These are phyloP conservation scores for Clavelina lepadiformis DNA, from an alignment of 23 tunicate species.

Conservation along the genomic window DNA sequence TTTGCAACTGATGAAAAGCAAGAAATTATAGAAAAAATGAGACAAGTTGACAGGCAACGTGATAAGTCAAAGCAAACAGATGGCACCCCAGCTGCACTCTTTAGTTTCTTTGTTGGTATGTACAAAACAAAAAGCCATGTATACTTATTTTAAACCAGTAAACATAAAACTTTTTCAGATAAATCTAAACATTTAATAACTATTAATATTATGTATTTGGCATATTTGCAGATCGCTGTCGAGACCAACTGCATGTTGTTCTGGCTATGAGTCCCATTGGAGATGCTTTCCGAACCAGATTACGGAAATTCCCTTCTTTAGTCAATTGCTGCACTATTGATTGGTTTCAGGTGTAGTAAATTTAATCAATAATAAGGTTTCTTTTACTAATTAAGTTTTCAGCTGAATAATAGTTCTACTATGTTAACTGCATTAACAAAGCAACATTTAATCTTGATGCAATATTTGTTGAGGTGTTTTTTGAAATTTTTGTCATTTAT, in stretches of 20 bases:
- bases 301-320: conserved; percentile 90
- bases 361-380: too few relatives aligned
- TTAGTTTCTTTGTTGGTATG: conserved; percentile 80
- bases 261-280: conserved; percentile 96
- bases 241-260: conserved; percentile 93
- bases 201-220: too few relatives aligned
- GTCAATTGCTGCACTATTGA: conserved; percentile 98
- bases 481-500: too few relatives aligned
- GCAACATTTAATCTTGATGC: too few relatives aligned
- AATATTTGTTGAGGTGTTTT: too few relatives aligned
- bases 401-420: too few relatives aligned
- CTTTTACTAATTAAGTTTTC: too few relatives aligned
- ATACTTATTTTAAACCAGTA: too few relatives aligned
- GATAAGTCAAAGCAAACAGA: conserved; percentile 93
- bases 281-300: conserved; percentile 83
- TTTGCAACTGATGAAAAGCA: conserved; percentile 89
- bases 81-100: conserved; percentile 90
- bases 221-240: conserved; percentile 62
- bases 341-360: conserved; percentile 88
- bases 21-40: conserved; percentile 96
- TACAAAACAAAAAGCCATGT: too few relatives aligned
- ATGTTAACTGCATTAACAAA: too few relatives aligned
- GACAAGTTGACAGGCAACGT: conserved; percentile 91
- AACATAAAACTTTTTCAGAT: too few relatives aligned
- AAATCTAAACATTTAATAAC: too few relatives aligned